phyloP scores from a whole-genome alignment of 2,888 invertebrate species.

The Hypsopygia costalis region DNA sequence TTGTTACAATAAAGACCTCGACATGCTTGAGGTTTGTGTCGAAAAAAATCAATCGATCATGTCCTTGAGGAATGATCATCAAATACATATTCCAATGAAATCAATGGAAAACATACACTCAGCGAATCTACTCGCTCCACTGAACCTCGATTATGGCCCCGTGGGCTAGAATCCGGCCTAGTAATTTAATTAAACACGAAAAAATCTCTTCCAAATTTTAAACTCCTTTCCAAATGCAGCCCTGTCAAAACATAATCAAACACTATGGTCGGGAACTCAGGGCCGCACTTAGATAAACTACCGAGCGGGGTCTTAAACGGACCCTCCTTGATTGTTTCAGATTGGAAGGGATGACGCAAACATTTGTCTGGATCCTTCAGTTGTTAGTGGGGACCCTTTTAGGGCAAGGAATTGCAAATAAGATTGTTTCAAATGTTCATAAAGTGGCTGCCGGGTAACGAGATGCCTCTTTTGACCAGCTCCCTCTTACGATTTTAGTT shows the following conservation, averaged over 20 bases:
- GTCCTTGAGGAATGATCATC: too few relatives aligned
- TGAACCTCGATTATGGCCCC: too few relatives aligned
- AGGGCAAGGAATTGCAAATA: constrained; percentile 51
- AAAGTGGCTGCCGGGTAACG: not conserved
- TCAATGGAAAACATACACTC: too few relatives aligned
- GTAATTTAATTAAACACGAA: too few relatives aligned
- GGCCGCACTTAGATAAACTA: constrained; percentile 1
- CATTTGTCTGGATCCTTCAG: constrained; percentile 24
- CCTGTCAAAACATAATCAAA: constrained; percentile 3
- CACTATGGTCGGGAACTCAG: not conserved
- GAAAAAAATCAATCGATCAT: too few relatives aligned
- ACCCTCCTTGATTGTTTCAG: constrained; percentile 41
- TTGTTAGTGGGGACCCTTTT: constrained; percentile 38
- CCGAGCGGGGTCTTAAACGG: constrained; percentile 5
- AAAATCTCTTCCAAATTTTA: too few relatives aligned
- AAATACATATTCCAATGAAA: too few relatives aligned
- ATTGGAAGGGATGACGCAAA: constrained; percentile 33
- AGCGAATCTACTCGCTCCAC: too few relatives aligned
- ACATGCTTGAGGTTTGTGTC: too few relatives aligned
- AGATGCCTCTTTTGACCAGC: not conserved
- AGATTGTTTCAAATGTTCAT: constrained; percentile 34
- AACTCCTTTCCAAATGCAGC: too few relatives aligned
- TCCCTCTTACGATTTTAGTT: not conserved
- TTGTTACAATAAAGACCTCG: too few relatives aligned
- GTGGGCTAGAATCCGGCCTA: too few relatives aligned